Evolutionary conservation across 2,113 vertebrate species (phyloP).

Genomic region (Anolis carolinensis): DNA sequence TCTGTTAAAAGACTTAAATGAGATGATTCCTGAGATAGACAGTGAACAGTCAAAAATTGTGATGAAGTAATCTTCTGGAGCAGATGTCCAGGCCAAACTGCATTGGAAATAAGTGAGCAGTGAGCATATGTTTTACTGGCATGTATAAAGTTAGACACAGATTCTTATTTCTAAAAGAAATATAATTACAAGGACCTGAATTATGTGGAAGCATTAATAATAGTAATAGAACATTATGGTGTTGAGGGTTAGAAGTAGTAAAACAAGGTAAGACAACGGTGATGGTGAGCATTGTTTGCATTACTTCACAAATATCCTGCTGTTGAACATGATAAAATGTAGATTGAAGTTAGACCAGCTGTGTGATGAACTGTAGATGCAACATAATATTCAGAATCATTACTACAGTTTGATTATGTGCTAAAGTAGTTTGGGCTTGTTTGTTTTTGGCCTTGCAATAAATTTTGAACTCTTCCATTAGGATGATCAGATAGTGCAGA

Average conservation of each 20-base stretch:
- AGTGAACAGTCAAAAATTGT: not conserved
- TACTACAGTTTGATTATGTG: not conserved
- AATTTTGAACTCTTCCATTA: not conserved
- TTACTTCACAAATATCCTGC: slow-evolving; percentile 14
- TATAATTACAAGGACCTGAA: slow-evolving; percentile 6
- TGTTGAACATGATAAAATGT: slow-evolving; percentile 19
- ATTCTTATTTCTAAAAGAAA: not conserved
- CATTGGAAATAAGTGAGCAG: not conserved
- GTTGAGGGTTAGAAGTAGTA: slow-evolving; percentile 12
- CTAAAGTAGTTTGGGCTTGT: not conserved
- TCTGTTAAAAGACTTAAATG: not conserved
- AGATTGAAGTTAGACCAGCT: slow-evolving; percentile 38
- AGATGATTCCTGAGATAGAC: not conserved
- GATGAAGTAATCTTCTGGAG: not conserved
- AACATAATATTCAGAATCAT: slow-evolving; percentile 20
- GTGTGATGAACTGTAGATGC: slow-evolving; percentile 18
- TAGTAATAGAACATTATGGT: slow-evolving; percentile 17
- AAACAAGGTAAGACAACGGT: slow-evolving; percentile 36
- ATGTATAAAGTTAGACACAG: slow-evolving; percentile 2
- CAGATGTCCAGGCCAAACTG: not conserved
- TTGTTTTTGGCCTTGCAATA: not conserved
- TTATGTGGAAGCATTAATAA: slow-evolving; percentile 30
- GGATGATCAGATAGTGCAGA: not conserved
- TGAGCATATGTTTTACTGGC: not conserved
- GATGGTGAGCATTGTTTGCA: slow-evolving; percentile 39